Evolutionary conservation across 2,113 vertebrate genomes (phyloP).

Genomic region (Phrynosoma blainvillii): DNA sequence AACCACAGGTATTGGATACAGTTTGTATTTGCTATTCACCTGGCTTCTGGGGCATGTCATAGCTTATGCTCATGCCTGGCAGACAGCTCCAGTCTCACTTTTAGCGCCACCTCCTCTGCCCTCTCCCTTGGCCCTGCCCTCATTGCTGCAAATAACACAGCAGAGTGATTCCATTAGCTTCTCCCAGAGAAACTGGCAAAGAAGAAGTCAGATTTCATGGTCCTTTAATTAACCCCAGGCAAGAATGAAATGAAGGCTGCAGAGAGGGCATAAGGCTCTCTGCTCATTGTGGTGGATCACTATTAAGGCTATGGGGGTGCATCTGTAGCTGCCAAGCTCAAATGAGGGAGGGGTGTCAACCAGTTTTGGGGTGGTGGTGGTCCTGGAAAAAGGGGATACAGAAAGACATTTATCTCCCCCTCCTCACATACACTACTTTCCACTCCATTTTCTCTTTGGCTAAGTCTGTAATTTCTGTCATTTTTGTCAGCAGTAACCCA

Average conservation of each 20-base stretch:
- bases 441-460: slow-evolving; percentile 29
- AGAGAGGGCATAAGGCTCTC: slow-evolving; percentile 19
- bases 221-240: slow-evolving; percentile 41
- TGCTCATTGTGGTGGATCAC: neutral
- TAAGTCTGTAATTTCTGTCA: slow-evolving; percentile 31
- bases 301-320: neutral
- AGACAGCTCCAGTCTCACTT: neutral
- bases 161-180: slow-evolving; percentile 39
- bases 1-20: neutral
- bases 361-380: neutral
- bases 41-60: neutral
- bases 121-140: neutral
- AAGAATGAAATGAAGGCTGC: slow-evolving; percentile 20
- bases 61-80: neutral
- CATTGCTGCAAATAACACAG: slow-evolving; percentile 23
- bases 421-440: neutral
- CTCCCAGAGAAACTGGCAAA: slow-evolving; percentile 31
- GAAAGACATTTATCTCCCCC: neutral
- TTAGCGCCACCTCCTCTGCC: neutral
- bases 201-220: slow-evolving; percentile 38
- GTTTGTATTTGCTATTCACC: neutral
- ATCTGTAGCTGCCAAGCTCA: neutral
- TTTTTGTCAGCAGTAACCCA: slow-evolving; percentile 35
- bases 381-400: neutral
- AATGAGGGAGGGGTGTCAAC: slow-evolving; percentile 11